Base-by-base conservation (phyloP, 1,140 invertebrate genomes). In the Drosophila varians region DNA sequence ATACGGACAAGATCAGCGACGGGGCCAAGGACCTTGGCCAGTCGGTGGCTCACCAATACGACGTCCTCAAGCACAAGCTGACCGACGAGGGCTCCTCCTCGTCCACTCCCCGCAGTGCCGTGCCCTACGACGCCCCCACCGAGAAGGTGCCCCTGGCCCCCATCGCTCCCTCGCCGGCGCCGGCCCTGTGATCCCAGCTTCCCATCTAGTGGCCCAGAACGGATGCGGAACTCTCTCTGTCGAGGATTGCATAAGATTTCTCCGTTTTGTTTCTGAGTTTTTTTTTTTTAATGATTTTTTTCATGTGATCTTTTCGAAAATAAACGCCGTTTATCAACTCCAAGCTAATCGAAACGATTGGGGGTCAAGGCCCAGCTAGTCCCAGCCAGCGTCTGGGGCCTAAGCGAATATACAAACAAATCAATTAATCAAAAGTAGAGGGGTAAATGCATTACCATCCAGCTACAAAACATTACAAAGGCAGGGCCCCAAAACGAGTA, bases 31-130 rank as follows among this genome's bases (percentile, higher is more conserved):
- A 90, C 0, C 61, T 90, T 0, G 72, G 83, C 19, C 77, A 31
- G 38, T 49, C 51, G 3, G 80, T 90, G 9, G 74, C 71, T 18
- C 62, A 89, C n/a, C 89, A 89, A 19, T 90, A 83, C 18, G 80
- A 89, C 7, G 80, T 89, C 14, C 14, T 90, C 5, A 90, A 90
- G 78, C 88, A 90, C 42, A 83, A 77, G 25, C 57, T 90, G 2
- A 89, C 58, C 16, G 88, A 90, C 6, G 88, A 90, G 11, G 31
- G 31, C 4, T 36, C 75, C 40, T 54, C 78, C 2, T 43, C 84
- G 42, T 12, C 65, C 1, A 43, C 45, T 1, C 3, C 48, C 0
- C 16, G 38, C 7, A 3, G 6, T 18, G 12, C 53, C 0, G 38
- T 70, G 16, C 31, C 51, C 14, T 69, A 56, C 11, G 74, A 75